A percentile compares a stretch with the other conserved stretches of the same genome.
Conservation (phyloP, 64 coral and sea anemone species). For the Trachythela sp. region DNA sequence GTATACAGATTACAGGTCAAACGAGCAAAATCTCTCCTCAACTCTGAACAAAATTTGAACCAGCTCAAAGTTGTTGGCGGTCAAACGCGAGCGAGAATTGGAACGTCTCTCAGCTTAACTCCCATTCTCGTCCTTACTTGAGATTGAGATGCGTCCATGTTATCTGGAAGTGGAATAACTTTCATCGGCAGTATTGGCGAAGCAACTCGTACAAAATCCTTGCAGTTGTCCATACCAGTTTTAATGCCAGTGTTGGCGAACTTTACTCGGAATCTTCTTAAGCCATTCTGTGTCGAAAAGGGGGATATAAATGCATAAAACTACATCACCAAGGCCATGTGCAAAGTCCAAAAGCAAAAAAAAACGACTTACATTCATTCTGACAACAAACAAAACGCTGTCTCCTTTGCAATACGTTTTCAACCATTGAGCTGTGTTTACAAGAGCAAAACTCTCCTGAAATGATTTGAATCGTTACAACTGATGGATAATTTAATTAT, state of each 20-base stretch:
- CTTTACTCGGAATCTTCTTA: slow-evolving; percentile 71
- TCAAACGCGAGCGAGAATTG: neutral
- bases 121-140: slow-evolving; percentile 33
- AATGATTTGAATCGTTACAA: neutral
- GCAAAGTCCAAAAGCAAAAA: too few species aligned
- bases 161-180: slow-evolving; percentile 32
- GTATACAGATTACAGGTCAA: too few species aligned
- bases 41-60: neutral
- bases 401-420: slow-evolving; percentile 79
- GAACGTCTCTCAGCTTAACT: too few species aligned
- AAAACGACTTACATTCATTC: slow-evolving; percentile 74
- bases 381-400: slow-evolving; percentile 76
- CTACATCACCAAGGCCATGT: too few species aligned
- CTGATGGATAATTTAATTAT: too few species aligned
- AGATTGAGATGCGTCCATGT: slow-evolving; percentile 30
- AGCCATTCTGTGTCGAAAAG: slow-evolving; percentile 31
- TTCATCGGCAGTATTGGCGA: slow-evolving; percentile 48
- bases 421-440: slow-evolving; percentile 80
- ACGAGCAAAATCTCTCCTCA: neutral
- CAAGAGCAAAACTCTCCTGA: slow-evolving; percentile 81
- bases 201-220: slow-evolving; percentile 53
- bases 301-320: too few species aligned
- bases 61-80: too few species aligned
- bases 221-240: slow-evolving; percentile 55
- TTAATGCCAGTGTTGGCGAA: slow-evolving; percentile 48